Conservation (phyloP, 2,113 vertebrate genomes). For the Chloroceryle aenea region DNA sequence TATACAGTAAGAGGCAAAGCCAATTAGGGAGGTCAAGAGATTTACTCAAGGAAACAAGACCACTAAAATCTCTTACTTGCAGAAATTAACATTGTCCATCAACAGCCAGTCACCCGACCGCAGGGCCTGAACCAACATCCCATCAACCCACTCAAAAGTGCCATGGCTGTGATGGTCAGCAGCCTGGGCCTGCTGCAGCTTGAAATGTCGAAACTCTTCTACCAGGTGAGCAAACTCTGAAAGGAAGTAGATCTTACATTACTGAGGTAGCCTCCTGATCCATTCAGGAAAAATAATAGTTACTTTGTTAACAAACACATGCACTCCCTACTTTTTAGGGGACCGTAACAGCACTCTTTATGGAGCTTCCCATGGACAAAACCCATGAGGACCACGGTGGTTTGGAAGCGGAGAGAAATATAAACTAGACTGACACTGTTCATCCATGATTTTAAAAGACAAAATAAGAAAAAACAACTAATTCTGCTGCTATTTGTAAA, state of each 20-base stretch:
- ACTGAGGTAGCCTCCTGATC: neutral
- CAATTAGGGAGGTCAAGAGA: neutral
- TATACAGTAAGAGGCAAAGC: neutral
- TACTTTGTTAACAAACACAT: neutral
- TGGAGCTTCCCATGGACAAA: neutral
- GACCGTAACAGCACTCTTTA: neutral
- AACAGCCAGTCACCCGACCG: slow-evolving; percentile 95
- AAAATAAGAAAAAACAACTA: neutral
- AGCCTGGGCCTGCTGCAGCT: slow-evolving; percentile 83
- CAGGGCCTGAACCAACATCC: slow-evolving; percentile 91
- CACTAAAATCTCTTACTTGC: slow-evolving; percentile 83
- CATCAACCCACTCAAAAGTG: slow-evolving; percentile 96
- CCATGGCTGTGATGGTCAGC: slow-evolving; percentile 84
- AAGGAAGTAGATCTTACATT: neutral
- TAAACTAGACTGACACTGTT: neutral
- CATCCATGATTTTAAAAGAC: neutral
- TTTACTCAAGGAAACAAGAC: neutral
- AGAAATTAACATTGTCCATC: slow-evolving; percentile 99
- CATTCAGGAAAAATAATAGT: neutral
- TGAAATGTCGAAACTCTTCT: slow-evolving; percentile 88
- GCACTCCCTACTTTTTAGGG: neutral
- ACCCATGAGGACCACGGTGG: neutral
- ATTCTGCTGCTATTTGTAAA: neutral
- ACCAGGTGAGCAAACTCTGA: slow-evolving; percentile 91
- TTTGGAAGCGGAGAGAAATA: neutral